Evolutionary conservation across 2,797 vertebrate genomes (phyloP).

Genomic region (Furcifer pardalis): DNA sequence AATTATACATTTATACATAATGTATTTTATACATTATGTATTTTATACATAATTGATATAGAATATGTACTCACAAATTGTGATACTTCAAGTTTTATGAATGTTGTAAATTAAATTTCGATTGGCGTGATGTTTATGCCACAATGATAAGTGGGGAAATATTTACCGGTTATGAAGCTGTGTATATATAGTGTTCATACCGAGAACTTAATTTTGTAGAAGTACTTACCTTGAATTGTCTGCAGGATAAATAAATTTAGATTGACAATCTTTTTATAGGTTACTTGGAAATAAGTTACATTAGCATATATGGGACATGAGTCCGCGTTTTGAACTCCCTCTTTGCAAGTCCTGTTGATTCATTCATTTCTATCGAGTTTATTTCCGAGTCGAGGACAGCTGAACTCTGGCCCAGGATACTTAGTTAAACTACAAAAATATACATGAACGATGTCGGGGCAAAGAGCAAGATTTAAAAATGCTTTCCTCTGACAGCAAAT

Average conservation of each 20-base stretch:
- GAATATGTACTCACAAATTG: background rate
- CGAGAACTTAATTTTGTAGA: background rate
- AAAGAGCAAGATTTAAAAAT: too few species aligned
- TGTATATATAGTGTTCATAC: too few species aligned
- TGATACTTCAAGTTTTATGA: background rate
- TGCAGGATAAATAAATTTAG: background rate
- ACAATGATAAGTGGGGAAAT: background rate
- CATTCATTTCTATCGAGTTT: background rate
- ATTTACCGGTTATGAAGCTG: background rate
- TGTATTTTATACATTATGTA: too few species aligned
- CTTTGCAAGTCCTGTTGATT: background rate
- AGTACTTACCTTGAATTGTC: too few species aligned
- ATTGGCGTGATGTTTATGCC: background rate
- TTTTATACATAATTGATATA: background rate
- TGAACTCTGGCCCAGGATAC: too few species aligned
- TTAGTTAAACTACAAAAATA: too few species aligned
- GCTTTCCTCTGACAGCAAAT: background rate
- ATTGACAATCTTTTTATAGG: background rate
- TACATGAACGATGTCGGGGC: background rate
- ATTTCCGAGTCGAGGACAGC: background rate
- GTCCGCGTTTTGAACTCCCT: background rate
- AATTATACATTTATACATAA: too few species aligned
- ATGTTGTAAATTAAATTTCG: background rate
- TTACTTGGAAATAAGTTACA: background rate
- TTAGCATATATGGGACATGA: too few species aligned